Conservation (phyloP, 2,113 vertebrate species). For the Erythrolamprus reginae region DNA sequence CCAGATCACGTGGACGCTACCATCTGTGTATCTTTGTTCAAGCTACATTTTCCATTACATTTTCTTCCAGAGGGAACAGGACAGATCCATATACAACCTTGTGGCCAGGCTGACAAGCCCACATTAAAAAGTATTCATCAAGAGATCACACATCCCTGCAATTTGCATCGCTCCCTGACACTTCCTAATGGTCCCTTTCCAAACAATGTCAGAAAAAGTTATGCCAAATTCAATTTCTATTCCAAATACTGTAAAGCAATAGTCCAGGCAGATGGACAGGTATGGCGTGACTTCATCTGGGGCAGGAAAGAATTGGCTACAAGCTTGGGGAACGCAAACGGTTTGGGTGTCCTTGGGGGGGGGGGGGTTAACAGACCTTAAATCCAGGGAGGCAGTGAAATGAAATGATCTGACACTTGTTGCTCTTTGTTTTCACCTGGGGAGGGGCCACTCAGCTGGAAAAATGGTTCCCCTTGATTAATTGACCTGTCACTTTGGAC, state of each 20-base stretch:
- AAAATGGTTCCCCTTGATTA: slow-evolving; percentile 18
- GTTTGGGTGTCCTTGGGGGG: slow-evolving; percentile 54
- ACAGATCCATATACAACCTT: slow-evolving; percentile 39
- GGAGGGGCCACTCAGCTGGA: slow-evolving; percentile 27
- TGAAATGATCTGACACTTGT: slow-evolving; percentile 34
- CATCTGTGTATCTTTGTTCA: slow-evolving; percentile 58
- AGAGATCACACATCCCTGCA: slow-evolving; percentile 37
- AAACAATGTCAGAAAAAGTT: slow-evolving; percentile 64
- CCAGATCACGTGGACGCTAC: slow-evolving; percentile 40
- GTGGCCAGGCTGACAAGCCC: slow-evolving; percentile 52
- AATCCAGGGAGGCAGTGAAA: slow-evolving; percentile 42
- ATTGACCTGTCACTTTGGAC: slow-evolving; percentile 10
- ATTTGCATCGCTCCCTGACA: slow-evolving; percentile 62
- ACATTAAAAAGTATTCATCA: slow-evolving; percentile 49
- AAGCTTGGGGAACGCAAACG: slow-evolving; percentile 41
- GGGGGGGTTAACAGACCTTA: slow-evolving; percentile 54
- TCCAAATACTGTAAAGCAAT: slow-evolving; percentile 63
- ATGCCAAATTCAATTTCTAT: slow-evolving; percentile 50
- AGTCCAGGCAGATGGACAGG: slow-evolving; percentile 63
- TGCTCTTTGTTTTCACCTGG: slow-evolving; percentile 57
- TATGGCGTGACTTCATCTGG: slow-evolving; percentile 65
- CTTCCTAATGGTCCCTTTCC: slow-evolving; percentile 50
- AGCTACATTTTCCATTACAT: slow-evolving; percentile 59
- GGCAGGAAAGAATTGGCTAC: slow-evolving; percentile 53
- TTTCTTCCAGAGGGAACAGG: slow-evolving; percentile 40